phyloP scores from a whole-genome alignment of 2,888 invertebrate species.

The Oeneis ivallda region DNA sequence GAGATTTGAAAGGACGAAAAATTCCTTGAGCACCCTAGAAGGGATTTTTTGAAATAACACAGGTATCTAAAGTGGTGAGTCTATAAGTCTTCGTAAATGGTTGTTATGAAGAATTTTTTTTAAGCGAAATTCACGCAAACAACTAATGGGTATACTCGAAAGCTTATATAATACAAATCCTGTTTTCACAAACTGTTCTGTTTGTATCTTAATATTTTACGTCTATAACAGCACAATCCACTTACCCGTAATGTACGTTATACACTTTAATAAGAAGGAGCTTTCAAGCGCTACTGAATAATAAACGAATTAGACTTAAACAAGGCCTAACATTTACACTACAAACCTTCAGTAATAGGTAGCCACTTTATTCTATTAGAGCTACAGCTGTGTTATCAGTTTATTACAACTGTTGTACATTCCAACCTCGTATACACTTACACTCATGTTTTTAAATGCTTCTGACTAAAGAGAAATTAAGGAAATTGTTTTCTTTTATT shows the following conservation, averaged over 20 bases:
- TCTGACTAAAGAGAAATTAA: neutral
- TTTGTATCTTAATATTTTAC: conserved; percentile 22
- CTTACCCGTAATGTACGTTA: conserved; percentile 7
- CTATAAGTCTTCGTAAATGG: no score
- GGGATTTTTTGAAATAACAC: no score
- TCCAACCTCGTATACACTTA: neutral
- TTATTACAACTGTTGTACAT: neutral
- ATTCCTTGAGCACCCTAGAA: no score
- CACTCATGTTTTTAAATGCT: neutral
- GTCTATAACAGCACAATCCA: conserved; percentile 24
- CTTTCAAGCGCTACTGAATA: conserved; percentile 17
- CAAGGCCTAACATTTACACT: conserved; percentile 15
- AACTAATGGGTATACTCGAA: no score
- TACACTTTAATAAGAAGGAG: conserved; percentile 7
- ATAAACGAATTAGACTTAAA: conserved; percentile 16
- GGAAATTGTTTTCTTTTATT: no score
- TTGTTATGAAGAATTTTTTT: no score
- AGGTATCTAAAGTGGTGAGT: no score
- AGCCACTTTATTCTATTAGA: conserved; percentile 11
- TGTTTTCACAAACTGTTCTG: neutral
- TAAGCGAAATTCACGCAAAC: no score
- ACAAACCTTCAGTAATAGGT: neutral
- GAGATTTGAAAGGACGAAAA: no score
- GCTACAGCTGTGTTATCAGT: neutral
- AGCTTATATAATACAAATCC: no score